These are phyloP conservation scores for Aurelia aurita complex sp. Pacific DNA, from an alignment of 30 jellyfish, hydroid and myxozoan genomes.

Conservation along the genomic window DNA sequence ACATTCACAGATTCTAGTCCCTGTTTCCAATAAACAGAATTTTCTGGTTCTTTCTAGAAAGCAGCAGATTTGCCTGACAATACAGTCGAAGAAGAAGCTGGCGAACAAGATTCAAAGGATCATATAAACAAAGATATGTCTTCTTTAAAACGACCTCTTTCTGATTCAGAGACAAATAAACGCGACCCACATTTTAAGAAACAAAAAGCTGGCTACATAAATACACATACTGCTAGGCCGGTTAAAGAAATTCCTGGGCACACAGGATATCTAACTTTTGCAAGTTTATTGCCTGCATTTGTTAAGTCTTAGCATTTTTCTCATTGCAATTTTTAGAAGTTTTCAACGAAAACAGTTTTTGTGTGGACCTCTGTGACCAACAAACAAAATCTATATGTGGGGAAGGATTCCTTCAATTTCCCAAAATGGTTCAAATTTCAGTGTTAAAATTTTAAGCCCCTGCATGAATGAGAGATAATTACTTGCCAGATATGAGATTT, in stretches of 20 bases:
- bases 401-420: too few relatives aligned
- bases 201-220: constrained; percentile 42
- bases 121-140: not conserved
- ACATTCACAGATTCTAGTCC: too few relatives aligned
- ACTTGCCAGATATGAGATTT: too few relatives aligned
- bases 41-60: not conserved
- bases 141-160: constrained; percentile 10
- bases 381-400: too few relatives aligned
- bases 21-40: too few relatives aligned
- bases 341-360: too few relatives aligned
- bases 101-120: not conserved
- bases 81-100: not conserved
- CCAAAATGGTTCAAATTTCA: too few relatives aligned
- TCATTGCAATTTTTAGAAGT: too few relatives aligned
- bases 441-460: too few relatives aligned
- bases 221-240: constrained; percentile 56
- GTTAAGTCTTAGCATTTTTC: too few relatives aligned
- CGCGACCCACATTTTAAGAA: constrained; percentile 9
- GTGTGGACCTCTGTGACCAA: too few relatives aligned
- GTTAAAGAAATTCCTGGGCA: constrained; percentile 93
- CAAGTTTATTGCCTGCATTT: constrained; percentile 70
- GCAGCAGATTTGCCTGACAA: not conserved
- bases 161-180: not conserved
- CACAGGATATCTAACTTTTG: constrained; percentile 98
- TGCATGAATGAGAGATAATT: too few relatives aligned